Evolutionary conservation across 2,888 invertebrate species (phyloP).

Genomic region (Eupithecia dodoneata): DNA sequence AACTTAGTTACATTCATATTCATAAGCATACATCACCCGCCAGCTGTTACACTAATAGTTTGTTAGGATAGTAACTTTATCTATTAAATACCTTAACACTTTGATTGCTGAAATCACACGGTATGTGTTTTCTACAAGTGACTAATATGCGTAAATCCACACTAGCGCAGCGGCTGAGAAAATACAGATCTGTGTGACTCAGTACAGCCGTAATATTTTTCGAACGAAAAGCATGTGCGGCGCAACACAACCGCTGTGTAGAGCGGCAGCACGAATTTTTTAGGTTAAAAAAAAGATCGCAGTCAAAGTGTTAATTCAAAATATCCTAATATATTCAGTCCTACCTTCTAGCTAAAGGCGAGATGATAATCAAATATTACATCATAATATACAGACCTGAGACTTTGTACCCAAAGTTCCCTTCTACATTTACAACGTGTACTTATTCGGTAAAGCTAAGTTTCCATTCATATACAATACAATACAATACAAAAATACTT

Average conservation of each 20-base stretch:
- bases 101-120: no score
- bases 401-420: neutral
- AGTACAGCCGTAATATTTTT: no score
- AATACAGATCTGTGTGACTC: no score
- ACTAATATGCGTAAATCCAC: no score
- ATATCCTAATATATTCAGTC: neutral
- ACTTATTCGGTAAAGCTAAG: neutral
- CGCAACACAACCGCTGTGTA: no score
- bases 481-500: no score
- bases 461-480: neutral
- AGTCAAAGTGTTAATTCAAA: no score
- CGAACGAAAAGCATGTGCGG: no score
- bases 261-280: no score
- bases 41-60: neutral
- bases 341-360: neutral
- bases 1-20: neutral
- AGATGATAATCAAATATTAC: neutral
- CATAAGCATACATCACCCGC: neutral
- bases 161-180: no score
- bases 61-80: constrained; percentile 8
- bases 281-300: no score
- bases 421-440: neutral
- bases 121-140: no score
- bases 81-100: neutral
- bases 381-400: neutral